Evolutionary conservation across 2,797 vertebrate species (phyloP).

Genomic region (Orientallactaga sibirica): DNA sequence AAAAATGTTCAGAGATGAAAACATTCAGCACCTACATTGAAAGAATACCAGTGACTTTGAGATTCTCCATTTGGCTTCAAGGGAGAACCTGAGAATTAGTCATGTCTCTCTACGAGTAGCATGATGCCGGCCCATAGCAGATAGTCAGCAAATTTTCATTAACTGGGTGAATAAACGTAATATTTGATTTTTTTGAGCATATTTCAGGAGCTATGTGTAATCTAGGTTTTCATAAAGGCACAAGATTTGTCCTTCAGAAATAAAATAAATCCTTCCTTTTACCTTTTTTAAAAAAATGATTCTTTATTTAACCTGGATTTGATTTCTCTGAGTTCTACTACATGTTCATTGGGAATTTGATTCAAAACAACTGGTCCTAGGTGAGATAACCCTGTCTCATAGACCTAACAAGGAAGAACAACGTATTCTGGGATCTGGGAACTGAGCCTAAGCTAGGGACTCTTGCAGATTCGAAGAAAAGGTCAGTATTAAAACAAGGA

Average conservation of each 20-base stretch:
- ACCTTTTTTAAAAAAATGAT: neutral
- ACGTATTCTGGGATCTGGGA: neutral
- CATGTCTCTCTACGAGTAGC: too few species aligned
- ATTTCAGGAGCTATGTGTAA: neutral
- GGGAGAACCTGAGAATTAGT: neutral
- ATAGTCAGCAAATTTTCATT: neutral
- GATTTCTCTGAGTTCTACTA: slow-evolving; percentile 36
- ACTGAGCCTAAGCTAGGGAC: neutral
- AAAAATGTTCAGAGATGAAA: neutral
- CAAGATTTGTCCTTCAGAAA: neutral
- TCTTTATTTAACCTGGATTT: slow-evolving; percentile 30
- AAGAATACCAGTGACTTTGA: neutral
- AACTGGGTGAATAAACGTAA: neutral
- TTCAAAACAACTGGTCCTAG: neutral
- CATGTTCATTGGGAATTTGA: slow-evolving; percentile 23
- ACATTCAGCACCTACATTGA: neutral
- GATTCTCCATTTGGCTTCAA: neutral
- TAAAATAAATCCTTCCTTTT: slow-evolving; percentile 23
- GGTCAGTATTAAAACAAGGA: neutral
- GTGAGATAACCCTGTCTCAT: neutral
- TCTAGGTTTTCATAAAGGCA: neutral
- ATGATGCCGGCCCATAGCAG: neutral
- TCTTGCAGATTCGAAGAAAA: neutral
- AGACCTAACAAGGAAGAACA: neutral
- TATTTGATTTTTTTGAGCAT: neutral